Evolutionary conservation across 2,888 invertebrate genomes (phyloP).

Genomic region (Ormyrus thymus): DNA sequence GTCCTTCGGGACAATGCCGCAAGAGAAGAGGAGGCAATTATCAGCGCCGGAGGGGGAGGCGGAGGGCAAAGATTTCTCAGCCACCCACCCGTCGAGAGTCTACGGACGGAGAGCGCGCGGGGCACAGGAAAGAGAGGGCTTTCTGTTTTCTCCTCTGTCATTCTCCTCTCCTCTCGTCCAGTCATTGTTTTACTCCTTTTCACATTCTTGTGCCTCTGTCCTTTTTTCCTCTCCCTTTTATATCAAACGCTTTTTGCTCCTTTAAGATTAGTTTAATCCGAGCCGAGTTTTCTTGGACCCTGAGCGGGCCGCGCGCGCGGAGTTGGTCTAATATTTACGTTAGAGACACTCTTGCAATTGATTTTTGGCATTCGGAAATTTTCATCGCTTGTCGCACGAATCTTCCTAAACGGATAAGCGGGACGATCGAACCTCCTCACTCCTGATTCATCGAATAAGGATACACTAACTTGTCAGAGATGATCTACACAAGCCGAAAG

Average conservation of each 20-base stretch:
- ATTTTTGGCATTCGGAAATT: too few species aligned
- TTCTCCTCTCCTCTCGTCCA: neutral
- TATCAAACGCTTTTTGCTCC: too few species aligned
- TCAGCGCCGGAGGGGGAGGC: slow-evolving; percentile 8
- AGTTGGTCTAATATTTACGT: too few species aligned
- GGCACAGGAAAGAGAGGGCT: neutral
- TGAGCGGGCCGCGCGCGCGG: too few species aligned
- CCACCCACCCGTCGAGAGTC: slow-evolving; percentile 30
- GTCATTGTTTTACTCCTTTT: slow-evolving; percentile 20
- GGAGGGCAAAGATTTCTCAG: slow-evolving; percentile 12
- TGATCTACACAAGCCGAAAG: too few species aligned
- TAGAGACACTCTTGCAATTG: too few species aligned
- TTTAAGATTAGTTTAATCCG: neutral
- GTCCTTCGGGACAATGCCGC: neutral
- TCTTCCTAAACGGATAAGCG: too few species aligned
- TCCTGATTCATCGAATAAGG: too few species aligned
- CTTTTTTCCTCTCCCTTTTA: neutral
- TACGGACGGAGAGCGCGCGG: neutral
- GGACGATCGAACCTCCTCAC: too few species aligned
- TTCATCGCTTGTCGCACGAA: too few species aligned
- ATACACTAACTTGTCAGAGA: too few species aligned
- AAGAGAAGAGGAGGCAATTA: slow-evolving; percentile 25
- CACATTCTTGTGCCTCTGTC: slow-evolving; percentile 7
- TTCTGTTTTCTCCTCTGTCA: neutral
- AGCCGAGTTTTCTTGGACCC: neutral